Percentiles rank a stretch among this genome's conserved stretches.
These are phyloP conservation scores for Volucella bombylans DNA, from an alignment of 2,888 invertebrate genomes.

Conservation along the genomic window DNA sequence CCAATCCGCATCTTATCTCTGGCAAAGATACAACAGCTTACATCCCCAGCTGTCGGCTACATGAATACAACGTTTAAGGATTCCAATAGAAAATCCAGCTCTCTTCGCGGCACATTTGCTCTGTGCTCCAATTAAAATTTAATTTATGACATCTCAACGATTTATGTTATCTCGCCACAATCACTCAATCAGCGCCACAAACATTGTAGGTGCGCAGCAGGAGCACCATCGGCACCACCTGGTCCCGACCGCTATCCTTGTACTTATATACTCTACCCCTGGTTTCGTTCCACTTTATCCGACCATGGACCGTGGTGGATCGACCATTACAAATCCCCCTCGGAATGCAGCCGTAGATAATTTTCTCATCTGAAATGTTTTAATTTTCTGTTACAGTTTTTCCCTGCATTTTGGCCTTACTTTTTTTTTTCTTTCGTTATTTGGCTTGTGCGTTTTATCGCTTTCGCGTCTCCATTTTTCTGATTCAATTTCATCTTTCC, in stretches of 20 bases:
- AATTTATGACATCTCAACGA: slow-evolving; percentile 73
- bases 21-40: no score
- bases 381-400: slow-evolving; percentile 65
- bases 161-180: slow-evolving; percentile 70
- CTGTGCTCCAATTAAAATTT: slow-evolving; percentile 70
- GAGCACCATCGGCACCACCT: slow-evolving; percentile 50
- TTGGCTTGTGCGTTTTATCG: neutral
- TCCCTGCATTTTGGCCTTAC: slow-evolving; percentile 50
- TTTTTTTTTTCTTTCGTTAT: slow-evolving; percentile 4
- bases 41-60: neutral
- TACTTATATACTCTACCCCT: neutral
- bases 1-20: no score
- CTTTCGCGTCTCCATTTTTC: slow-evolving; percentile 17
- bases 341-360: slow-evolving; percentile 63
- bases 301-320: slow-evolving; percentile 2
- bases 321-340: slow-evolving; percentile 57
- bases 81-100: slow-evolving; percentile 50
- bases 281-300: slow-evolving; percentile 64
- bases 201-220: slow-evolving; percentile 70
- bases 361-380: slow-evolving; percentile 72
- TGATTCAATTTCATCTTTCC: slow-evolving; percentile 67
- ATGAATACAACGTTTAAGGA: slow-evolving; percentile 31
- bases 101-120: neutral
- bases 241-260: slow-evolving; percentile 55
- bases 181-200: slow-evolving; percentile 71